Evolutionary conservation across 2,888 invertebrate genomes (phyloP).

Genomic region (Seladonia tumulorum): DNA sequence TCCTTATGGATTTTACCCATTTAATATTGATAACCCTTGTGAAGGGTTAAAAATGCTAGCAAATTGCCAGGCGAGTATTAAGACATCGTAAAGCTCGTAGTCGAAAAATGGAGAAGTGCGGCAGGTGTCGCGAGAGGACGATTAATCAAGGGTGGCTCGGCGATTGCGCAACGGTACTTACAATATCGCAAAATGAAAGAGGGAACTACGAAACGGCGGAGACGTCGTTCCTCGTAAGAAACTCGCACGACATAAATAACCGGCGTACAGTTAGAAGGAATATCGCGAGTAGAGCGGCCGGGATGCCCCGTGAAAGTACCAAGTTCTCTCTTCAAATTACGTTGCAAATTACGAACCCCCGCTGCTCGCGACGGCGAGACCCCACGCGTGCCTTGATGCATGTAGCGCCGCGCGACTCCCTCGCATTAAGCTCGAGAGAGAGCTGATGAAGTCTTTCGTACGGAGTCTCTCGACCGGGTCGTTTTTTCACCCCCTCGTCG

Average conservation of each 20-base stretch:
- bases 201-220: neutral
- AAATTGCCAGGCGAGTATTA: neutral
- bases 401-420: slow-evolving; percentile 63
- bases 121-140: neutral
- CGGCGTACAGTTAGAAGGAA: slow-evolving; percentile 59
- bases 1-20: too few relatives aligned
- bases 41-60: neutral
- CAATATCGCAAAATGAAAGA: neutral
- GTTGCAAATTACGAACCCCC: slow-evolving; percentile 65
- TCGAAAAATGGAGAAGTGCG: neutral
- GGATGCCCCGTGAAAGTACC: slow-evolving; percentile 63
- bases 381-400: slow-evolving; percentile 59
- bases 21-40: too few relatives aligned
- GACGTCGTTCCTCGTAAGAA: neutral
- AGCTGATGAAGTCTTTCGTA: slow-evolving; percentile 63
- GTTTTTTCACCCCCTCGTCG: slow-evolving; percentile 28
- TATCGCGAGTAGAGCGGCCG: slow-evolving; percentile 60
- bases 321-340: slow-evolving; percentile 60
- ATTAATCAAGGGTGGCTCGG: neutral
- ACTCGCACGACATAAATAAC: slow-evolving; percentile 29
- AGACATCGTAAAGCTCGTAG: neutral
- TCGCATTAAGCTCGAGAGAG: slow-evolving; percentile 53
- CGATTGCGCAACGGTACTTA: neutral
- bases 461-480: slow-evolving; percentile 4
- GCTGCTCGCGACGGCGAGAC: slow-evolving; percentile 53